These are phyloP conservation scores for Kradibia gibbosae DNA, from an alignment of 1,140 invertebrate genomes.

Conservation along the genomic window DNA sequence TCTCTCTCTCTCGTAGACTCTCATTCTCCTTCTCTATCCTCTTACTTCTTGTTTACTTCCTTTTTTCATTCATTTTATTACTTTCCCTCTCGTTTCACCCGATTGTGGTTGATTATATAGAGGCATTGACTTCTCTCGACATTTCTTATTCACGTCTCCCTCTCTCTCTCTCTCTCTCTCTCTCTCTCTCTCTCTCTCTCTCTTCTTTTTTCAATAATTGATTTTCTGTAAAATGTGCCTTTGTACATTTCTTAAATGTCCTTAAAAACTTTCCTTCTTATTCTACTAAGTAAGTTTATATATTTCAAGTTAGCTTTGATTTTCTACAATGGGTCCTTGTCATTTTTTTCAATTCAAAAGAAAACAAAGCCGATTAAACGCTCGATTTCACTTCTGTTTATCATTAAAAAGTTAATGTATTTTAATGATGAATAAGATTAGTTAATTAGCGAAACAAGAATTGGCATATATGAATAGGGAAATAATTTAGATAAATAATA, in stretches of 20 bases:
- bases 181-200: background rate
- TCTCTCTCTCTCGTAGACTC: background rate
- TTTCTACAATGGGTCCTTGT: background rate
- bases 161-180: too few relatives aligned
- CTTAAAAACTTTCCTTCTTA: constrained; percentile 1
- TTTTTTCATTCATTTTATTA: constrained; percentile 34
- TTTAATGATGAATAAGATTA: background rate
- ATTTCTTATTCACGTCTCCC: background rate
- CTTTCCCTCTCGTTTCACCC: constrained; percentile 47
- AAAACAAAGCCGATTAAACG: too few relatives aligned
- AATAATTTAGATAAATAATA: background rate
- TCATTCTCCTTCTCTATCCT: background rate
- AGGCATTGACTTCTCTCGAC: background rate
- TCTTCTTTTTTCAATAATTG: background rate
- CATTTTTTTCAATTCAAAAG: too few relatives aligned
- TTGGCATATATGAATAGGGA: background rate
- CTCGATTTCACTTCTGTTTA: too few relatives aligned
- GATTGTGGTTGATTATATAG: constrained; percentile 38
- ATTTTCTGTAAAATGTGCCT: background rate
- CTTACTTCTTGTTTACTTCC: too few relatives aligned
- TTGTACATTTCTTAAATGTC: background rate
- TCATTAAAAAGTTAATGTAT: too few relatives aligned
- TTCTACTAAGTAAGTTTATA: background rate
- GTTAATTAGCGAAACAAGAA: background rate
- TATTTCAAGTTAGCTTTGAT: background rate